Conservation (phyloP, 2,797 vertebrate genomes). For the Hydrocynus forskahlii region DNA sequence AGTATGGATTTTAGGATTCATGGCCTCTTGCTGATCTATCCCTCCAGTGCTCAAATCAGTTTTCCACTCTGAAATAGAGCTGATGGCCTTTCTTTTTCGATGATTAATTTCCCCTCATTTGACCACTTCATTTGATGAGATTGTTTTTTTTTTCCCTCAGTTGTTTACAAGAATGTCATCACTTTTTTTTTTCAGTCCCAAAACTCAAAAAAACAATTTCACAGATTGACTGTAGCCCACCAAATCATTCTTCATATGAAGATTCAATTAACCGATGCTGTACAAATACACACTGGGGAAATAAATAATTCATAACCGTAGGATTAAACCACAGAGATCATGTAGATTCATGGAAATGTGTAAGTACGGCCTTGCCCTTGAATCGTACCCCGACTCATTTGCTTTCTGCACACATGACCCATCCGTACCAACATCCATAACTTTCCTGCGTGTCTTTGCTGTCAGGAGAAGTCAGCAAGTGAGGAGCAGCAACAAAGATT, state of each 20-base stretch:
- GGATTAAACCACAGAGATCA: background rate
- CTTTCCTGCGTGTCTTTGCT: conserved; percentile 1
- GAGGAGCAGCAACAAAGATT: conserved; percentile 1
- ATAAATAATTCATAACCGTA: conserved; percentile 8
- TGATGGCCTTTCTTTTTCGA: background rate
- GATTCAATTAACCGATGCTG: background rate
- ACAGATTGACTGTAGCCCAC: background rate
- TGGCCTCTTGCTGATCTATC: conserved; percentile 33
- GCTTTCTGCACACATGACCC: conserved; percentile 8
- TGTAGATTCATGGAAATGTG: background rate
- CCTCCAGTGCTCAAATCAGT: conserved; percentile 34
- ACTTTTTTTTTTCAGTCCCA: background rate
- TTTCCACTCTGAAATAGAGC: conserved; percentile 1
- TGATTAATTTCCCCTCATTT: background rate
- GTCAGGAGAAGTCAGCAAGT: background rate
- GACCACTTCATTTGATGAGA: conserved; percentile 17
- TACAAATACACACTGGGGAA: background rate
- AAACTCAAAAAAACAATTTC: background rate
- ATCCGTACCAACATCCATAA: background rate
- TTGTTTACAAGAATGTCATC: background rate
- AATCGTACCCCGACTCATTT: background rate
- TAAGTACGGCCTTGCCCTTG: conserved; percentile 8
- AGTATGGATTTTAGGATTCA: conserved; percentile 56
- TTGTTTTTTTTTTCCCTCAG: background rate
- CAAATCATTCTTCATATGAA: background rate